Percentiles rank a stretch among this genome's conserved stretches.
Conservation (phyloP, 2,888 invertebrate species). For the Mimumesa dahlbomi region DNA sequence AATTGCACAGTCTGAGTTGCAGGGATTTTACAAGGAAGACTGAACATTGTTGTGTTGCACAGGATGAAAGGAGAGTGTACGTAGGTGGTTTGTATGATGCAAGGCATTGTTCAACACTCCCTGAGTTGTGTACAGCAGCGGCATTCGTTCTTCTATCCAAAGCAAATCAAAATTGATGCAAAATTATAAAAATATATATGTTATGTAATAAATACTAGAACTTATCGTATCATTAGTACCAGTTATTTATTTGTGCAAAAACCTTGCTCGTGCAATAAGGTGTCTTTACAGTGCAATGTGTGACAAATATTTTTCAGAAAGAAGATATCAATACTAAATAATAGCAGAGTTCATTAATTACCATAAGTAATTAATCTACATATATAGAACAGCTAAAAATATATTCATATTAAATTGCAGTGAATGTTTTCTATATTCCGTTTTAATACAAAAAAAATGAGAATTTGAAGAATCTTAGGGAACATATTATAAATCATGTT, state of each 20-base stretch:
- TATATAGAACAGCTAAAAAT: too few species aligned
- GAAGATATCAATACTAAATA: not conserved
- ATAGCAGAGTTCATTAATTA: not conserved
- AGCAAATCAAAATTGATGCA: slow-evolving; percentile 65
- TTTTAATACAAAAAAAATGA: too few species aligned
- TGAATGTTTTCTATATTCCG: too few species aligned
- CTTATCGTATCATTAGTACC: slow-evolving; percentile 34
- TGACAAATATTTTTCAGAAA: not conserved
- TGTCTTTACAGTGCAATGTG: slow-evolving; percentile 10
- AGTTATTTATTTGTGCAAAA: not conserved
- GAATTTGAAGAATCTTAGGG: too few species aligned
- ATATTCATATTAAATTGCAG: too few species aligned
- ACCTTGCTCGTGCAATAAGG: not conserved
- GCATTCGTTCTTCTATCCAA: slow-evolving; percentile 79
- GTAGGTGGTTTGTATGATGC: slow-evolving; percentile 77
- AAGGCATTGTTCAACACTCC: slow-evolving; percentile 79
- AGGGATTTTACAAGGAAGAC: slow-evolving; percentile 57
- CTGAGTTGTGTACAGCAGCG: slow-evolving; percentile 79
- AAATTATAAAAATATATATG: slow-evolving; percentile 67
- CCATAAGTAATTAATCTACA: not conserved
- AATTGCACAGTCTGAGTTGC: slow-evolving; percentile 51
- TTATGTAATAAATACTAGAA: slow-evolving; percentile 62
- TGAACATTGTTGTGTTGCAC: slow-evolving; percentile 55
- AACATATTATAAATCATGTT: too few species aligned
- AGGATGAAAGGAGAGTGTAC: slow-evolving; percentile 67